A percentile compares a stretch with the other conserved stretches of the same genome.
These are phyloP conservation scores for Halcyon badia DNA, from an alignment of 2,797 vertebrate genomes.

Conservation along the genomic window DNA sequence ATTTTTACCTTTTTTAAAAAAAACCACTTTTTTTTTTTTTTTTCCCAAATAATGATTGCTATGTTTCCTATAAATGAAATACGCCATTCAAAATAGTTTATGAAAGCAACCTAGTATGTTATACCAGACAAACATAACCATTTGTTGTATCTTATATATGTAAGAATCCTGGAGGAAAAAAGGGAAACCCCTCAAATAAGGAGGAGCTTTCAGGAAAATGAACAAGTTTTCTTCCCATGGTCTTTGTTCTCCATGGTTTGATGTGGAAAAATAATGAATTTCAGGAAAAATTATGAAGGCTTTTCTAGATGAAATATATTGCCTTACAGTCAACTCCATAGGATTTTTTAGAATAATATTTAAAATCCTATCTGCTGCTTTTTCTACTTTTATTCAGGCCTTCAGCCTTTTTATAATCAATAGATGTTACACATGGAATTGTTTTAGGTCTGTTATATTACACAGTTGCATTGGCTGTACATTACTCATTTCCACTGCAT, in stretches of 20 bases:
- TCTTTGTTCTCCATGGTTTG: neutral
- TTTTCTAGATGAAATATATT: neutral
- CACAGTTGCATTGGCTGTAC: neutral
- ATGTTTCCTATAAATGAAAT: neutral
- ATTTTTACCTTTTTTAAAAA: too few species aligned
- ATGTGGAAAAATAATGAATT: neutral
- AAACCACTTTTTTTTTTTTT: too few species aligned
- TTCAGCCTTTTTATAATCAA: neutral
- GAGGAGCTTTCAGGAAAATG: neutral
- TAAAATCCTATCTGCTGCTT: neutral
- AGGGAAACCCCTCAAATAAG: neutral
- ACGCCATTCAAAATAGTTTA: neutral
- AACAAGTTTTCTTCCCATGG: neutral
- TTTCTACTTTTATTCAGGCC: neutral
- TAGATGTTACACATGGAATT: neutral
- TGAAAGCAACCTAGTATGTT: neutral
- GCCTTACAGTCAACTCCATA: neutral
- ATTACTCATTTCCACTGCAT: neutral
- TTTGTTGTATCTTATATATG: neutral
- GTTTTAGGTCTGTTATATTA: neutral
- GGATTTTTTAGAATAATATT: neutral
- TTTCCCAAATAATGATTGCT: neutral
- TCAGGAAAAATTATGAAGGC: neutral
- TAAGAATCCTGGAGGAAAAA: neutral
- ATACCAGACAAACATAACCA: neutral